A percentile compares a stretch with the other conserved stretches of the same genome.
Evolutionary conservation across 2,113 vertebrate species (phyloP).

Genomic region (Lamprotornis superbus): DNA sequence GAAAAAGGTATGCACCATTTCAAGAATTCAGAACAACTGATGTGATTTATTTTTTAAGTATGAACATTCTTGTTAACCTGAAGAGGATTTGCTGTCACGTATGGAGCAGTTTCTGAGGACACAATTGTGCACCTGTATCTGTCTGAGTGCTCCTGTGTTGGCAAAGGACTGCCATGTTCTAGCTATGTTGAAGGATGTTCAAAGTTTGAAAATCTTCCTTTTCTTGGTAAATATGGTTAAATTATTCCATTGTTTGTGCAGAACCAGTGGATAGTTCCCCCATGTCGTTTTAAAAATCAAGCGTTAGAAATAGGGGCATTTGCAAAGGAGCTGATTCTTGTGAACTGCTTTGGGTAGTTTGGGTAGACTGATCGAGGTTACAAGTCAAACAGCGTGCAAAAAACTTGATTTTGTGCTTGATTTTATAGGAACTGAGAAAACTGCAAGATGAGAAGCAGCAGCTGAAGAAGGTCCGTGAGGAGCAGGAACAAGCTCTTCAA

Average conservation of each 20-base stretch:
- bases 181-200: not conserved
- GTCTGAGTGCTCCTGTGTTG: fast-evolving
- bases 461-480: conserved; percentile 85
- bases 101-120: not conserved
- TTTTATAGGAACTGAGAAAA: conserved; percentile 84
- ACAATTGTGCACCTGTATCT: not conserved
- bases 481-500: conserved; percentile 95
- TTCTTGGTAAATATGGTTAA: not conserved
- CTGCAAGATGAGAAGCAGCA: conserved; percentile 88
- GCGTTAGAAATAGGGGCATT: not conserved
- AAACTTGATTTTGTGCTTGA: not conserved
- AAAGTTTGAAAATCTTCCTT: not conserved
- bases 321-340: not conserved
- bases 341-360: not conserved
- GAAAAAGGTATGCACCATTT: conserved; percentile 69
- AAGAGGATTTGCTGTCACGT: not conserved
- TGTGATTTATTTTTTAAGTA: not conserved
- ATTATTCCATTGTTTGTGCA: not conserved
- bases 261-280: not conserved
- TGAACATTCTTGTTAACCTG: not conserved
- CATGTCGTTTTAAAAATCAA: not conserved
- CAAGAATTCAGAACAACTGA: not conserved
- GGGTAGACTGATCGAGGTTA: fast-evolving
- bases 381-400: not conserved
- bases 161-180: not conserved